Evolutionary conservation across 1,140 invertebrate species (phyloP), one percentile per base, ranked within the genome.

Genomic region (Pseudomyrmex sp.): DNA sequence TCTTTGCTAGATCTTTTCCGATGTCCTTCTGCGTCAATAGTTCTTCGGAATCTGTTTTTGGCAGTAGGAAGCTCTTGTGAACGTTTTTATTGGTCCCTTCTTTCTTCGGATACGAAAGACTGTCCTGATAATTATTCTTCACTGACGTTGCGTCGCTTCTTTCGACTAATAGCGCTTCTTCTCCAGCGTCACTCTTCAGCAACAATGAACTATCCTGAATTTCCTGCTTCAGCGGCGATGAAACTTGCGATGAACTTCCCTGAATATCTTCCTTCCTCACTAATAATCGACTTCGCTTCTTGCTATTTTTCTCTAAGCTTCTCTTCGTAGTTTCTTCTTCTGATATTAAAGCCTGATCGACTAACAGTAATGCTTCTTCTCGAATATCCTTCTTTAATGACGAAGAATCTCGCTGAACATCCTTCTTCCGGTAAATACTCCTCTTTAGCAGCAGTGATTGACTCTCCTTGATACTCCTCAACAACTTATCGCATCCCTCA

Each of bases 401-500:
- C 9, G 23, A 77, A 23, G 18, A 68, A n/a, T 46, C 35, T 46
- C 26, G 8, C 7, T n/a, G 8, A 56, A 56, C 15, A 58, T 69
- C 4, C 20, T 20, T 20, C 5, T 23, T 69, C 13, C 9, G 35
- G 4, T 56, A 18, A 13, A 20, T 48, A 23, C 44, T 68, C 15
- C 20, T 69, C 20, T 75, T 63, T 8, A 63, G 15, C 13, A 56
- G 46, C 9, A 3, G 35, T 7, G 35, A 68, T 52, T 69, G 75
- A 83, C 83, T 84, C 26, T 86, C 88, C 26, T 90, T 90, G n/a
- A 93, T 91, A 58, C 88, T 92, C n/a, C 76, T 90, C 0, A 93
- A 85, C 13, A 93, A 74, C 61, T 84, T 89, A 56, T 92, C 90
- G 63, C 91, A 92, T 15, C 84, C 83, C 2, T 86, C 85, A 2